These are phyloP conservation scores for Uropsilus gracilis DNA, from an alignment of 2,113 vertebrate genomes.

Conservation along the genomic window DNA sequence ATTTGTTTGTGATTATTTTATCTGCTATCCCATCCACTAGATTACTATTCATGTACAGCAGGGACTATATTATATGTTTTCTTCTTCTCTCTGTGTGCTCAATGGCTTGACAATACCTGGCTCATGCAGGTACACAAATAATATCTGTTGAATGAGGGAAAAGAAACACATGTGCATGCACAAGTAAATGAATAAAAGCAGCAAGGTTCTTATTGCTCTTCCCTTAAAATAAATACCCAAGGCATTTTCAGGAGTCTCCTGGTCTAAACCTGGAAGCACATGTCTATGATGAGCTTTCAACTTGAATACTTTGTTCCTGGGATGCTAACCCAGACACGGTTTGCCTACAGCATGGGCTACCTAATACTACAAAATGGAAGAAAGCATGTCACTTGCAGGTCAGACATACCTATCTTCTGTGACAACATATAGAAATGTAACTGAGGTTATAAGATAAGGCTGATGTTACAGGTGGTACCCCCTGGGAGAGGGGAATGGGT, in stretches of 20 bases:
- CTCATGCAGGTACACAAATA: not conserved
- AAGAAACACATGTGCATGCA: not conserved
- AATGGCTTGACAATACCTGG: not conserved
- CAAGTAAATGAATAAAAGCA: not conserved
- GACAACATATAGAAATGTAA: not conserved
- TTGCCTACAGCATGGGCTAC: not conserved
- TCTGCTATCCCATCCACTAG: not conserved
- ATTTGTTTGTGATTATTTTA: not conserved
- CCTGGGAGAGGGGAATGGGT: too few relatives aligned
- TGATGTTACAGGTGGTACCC: too few relatives aligned
- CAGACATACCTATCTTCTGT: not conserved
- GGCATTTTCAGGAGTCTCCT: not conserved
- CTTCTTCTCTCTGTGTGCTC: not conserved
- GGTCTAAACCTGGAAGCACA: not conserved
- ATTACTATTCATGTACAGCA: not conserved
- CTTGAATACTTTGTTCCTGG: not conserved
- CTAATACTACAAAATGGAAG: not conserved
- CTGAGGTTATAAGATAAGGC: too few relatives aligned
- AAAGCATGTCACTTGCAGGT: not conserved
- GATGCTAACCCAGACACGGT: not conserved
- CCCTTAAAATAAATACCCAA: not conserved
- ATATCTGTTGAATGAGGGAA: not conserved
- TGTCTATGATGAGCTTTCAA: not conserved
- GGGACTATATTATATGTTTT: not conserved
- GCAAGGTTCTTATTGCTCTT: not conserved